Evolutionary conservation across 2,113 vertebrate genomes (phyloP).

Genomic region (Bubalus kerabau): DNA sequence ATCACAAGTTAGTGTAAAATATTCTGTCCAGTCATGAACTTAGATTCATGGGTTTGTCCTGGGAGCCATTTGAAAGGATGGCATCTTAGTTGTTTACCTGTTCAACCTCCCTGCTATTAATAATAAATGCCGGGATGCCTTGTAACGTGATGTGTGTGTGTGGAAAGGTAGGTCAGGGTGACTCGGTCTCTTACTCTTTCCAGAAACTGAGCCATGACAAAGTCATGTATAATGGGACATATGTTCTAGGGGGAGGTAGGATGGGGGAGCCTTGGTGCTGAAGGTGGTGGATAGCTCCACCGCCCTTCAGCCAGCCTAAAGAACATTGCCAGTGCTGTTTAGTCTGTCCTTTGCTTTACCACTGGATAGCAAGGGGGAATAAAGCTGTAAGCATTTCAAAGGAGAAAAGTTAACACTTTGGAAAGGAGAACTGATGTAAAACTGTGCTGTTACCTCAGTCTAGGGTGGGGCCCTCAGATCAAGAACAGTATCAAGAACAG

Average conservation of each 20-base stretch:
- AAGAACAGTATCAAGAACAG: background rate
- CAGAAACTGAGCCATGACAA: background rate
- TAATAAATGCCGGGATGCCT: background rate
- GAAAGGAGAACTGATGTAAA: background rate
- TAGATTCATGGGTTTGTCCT: background rate
- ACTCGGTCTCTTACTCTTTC: background rate
- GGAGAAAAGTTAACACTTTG: background rate
- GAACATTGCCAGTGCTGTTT: background rate
- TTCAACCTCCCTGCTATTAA: background rate
- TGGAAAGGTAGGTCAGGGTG: background rate
- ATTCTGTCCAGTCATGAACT: background rate
- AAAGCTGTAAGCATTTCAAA: background rate
- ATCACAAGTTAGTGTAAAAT: background rate
- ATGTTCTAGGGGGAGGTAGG: accelerated
- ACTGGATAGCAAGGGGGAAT: background rate
- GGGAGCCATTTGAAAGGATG: background rate
- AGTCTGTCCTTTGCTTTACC: background rate
- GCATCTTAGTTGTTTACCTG: background rate
- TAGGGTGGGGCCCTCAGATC: background rate
- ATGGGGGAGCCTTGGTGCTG: background rate
- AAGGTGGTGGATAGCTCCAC: background rate
- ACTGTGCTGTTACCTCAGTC: background rate
- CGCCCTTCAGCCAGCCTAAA: background rate
- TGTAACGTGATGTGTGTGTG: no score
- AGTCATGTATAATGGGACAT: no score